phyloP scores from a whole-genome alignment of 2,113 vertebrate genomes.

The Pungitius pungitius region DNA sequence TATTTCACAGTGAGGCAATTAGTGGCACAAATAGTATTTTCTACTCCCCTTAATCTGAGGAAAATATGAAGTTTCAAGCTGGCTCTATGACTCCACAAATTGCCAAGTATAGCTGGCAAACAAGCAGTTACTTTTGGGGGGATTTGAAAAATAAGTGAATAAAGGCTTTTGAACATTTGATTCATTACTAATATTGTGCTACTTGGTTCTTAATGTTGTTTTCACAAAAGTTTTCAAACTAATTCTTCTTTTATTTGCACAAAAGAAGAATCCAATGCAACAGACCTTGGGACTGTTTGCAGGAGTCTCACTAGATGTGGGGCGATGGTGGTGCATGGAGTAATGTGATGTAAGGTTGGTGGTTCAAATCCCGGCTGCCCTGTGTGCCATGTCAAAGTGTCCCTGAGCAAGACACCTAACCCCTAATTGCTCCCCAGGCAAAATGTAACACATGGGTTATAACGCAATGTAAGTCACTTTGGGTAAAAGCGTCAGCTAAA shows the following conservation, averaged over 20 bases:
- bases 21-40: neutral
- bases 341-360: too few species aligned
- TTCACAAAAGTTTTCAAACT: neutral
- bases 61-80: neutral
- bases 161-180: neutral
- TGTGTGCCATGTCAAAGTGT: too few species aligned
- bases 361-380: too few species aligned
- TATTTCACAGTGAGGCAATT: neutral
- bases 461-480: too few species aligned
- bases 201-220: neutral
- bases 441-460: too few species aligned
- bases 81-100: neutral
- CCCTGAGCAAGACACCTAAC: too few species aligned
- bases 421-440: too few species aligned
- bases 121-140: neutral
- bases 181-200: neutral
- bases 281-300: conserved; percentile 2
- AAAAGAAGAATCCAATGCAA: conserved; percentile 16
- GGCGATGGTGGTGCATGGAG: too few species aligned
- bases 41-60: neutral
- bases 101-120: neutral
- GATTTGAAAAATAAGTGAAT: neutral
- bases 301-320: too few species aligned
- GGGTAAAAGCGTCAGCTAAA: too few species aligned
- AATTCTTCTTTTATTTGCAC: neutral